Evolutionary conservation across 2,888 invertebrate species (phyloP).

Genomic region (Pogonocherus hispidulus): DNA sequence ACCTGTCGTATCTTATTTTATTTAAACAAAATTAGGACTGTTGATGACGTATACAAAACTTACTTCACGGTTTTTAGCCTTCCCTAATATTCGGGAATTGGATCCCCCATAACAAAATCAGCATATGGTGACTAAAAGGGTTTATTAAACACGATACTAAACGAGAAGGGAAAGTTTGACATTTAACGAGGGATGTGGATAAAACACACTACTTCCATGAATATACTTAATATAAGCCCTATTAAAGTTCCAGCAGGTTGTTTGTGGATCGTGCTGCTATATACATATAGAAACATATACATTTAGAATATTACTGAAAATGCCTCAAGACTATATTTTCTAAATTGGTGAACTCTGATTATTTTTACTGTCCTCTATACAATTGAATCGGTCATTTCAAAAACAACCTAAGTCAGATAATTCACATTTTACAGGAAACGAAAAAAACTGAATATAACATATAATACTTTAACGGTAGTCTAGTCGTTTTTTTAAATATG

Average conservation of each 20-base stretch:
- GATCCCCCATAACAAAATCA: constrained; percentile 51
- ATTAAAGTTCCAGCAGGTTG: constrained; percentile 41
- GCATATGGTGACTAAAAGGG: constrained; percentile 61
- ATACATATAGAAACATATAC: constrained; percentile 7
- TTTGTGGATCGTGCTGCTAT: constrained; percentile 14
- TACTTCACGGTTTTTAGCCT: background rate
- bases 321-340: no score
- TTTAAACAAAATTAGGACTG: background rate
- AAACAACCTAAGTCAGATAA: no score
- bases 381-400: no score
- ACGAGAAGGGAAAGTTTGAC: constrained; percentile 58
- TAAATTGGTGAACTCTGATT: no score
- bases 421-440: no score
- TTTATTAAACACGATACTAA: constrained; percentile 57
- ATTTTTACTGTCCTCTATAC: no score
- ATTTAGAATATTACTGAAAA: background rate
- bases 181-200: constrained; percentile 58
- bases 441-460: no score
- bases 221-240: constrained; percentile 38
- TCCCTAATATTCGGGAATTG: constrained; percentile 24
- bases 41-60: background rate
- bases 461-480: no score
- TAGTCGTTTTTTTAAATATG: no score
- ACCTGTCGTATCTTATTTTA: background rate
- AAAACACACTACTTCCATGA: constrained; percentile 36